Evolutionary conservation across 2,797 vertebrate genomes (phyloP), one percentile per base, ranked within the genome.

Genomic region (Diplodus puntazzo): DNA sequence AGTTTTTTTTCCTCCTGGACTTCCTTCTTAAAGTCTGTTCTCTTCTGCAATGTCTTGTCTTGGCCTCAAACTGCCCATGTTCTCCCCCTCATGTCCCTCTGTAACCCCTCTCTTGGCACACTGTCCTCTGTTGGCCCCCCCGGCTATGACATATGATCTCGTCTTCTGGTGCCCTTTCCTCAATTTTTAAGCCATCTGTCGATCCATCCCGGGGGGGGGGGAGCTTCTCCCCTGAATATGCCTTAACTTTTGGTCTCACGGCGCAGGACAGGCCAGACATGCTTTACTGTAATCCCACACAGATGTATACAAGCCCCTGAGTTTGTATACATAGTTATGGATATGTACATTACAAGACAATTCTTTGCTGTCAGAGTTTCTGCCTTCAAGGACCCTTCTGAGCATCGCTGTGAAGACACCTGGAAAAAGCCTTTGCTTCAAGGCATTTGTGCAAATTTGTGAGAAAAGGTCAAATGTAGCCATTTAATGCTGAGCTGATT

Each of bases 121-220:
- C 34, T 75, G 73, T 86, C 77, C 75, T 77, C 71, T 30, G 27
- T 77, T 84, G 68, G 27, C 34, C 34, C 86, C 79, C 78, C 68
- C 49, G 79, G 86, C 88, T 49, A 78, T 70, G 78, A 69, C 88
- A 86, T 86, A 84, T 59, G 65, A 87, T 78, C 76, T 66, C 58
- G 30, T 83, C 75, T 64, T 82, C 75, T 84, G 75, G 62, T 77
- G 77, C 58, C 69, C 71, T 88, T 62, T 79, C 69, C 77, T 75
- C 58, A 34, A 3, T 80, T 71, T 84, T 68, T 61, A n/a, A 53
- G 74, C 90, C 89, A 89, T 92, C 87, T 91, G 87, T 90, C 80
- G 64, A 34, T 84, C 78, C 42, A 30, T 87, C 81, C 79, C 65
- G 57, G 65, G 83, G 85, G 70, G 66, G 5, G 27, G 27, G 27